Conservation (phyloP, 2,797 vertebrate species). For the Falco biarmicus region DNA sequence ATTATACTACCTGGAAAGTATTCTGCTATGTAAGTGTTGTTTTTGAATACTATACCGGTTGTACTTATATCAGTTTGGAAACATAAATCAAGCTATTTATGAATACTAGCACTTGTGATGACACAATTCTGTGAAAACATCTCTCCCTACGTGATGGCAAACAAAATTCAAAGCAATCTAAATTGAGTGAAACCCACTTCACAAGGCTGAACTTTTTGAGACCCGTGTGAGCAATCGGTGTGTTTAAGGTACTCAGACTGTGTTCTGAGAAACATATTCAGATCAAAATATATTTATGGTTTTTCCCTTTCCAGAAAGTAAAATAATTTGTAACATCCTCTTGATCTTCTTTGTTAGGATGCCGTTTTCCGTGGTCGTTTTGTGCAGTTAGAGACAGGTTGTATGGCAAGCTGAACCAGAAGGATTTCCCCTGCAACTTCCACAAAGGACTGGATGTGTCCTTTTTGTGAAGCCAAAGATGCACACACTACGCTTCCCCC, state of each 20-base stretch:
- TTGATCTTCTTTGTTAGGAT: neutral
- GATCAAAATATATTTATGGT: neutral
- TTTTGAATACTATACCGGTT: neutral
- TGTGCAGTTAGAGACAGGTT: neutral
- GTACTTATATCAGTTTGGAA: neutral
- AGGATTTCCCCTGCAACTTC: neutral
- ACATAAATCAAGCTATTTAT: neutral
- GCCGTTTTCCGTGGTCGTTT: neutral
- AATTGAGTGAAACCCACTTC: slow-evolving; percentile 52
- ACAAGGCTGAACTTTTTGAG: slow-evolving; percentile 63
- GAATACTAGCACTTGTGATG: neutral
- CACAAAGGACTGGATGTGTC: neutral
- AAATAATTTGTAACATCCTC: slow-evolving; percentile 40
- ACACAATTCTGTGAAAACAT: neutral
- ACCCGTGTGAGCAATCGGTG: slow-evolving; percentile 54
- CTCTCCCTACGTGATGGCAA: neutral
- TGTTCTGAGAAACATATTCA: neutral
- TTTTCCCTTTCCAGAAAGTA: slow-evolving; percentile 43
- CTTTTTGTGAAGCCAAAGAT: neutral
- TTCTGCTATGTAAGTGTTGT: neutral
- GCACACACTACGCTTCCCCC: neutral
- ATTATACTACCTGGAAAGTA: neutral
- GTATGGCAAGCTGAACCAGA: neutral
- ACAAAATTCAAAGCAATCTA: neutral
- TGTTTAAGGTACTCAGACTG: neutral